phyloP scores from a whole-genome alignment of 64 coral and sea anemone genomes.

The Pachyseris speciosa region DNA sequence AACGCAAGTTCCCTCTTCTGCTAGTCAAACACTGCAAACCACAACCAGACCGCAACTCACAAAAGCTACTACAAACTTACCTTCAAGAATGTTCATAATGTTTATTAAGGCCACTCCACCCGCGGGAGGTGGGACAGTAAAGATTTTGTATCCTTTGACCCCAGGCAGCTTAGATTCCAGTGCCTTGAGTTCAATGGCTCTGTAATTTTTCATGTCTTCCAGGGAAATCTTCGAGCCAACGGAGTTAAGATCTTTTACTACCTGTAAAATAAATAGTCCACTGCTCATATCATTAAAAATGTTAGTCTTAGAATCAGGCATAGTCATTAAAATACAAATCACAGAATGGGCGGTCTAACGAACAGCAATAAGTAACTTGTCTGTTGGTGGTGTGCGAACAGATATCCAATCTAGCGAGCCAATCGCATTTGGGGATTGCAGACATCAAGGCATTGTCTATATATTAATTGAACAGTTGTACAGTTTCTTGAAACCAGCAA shows the following conservation, averaged over 20 bases:
- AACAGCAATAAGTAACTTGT: no score
- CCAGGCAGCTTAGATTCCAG: background rate
- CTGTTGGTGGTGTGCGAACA: no score
- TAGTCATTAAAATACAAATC: background rate
- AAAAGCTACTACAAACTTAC: background rate
- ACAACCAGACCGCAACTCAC: background rate
- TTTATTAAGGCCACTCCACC: slow-evolving; percentile 35
- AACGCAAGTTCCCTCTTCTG: background rate
- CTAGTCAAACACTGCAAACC: background rate
- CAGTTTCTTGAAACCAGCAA: no score
- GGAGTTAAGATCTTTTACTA: slow-evolving; percentile 20
- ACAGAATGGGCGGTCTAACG: no score
- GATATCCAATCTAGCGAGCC: no score
- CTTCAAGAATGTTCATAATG: slow-evolving; percentile 55
- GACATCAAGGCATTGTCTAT: no score
- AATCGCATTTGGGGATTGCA: no score
- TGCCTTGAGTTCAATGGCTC: background rate
- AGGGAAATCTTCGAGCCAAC: slow-evolving; percentile 16
- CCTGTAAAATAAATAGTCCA: no score
- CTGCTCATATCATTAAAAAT: no score
- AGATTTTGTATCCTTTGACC: slow-evolving; percentile 24
- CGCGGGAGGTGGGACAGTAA: slow-evolving; percentile 43
- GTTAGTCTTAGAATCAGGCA: no score
- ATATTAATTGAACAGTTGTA: no score
- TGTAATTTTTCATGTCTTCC: slow-evolving; percentile 35